These are phyloP conservation scores for Aphrophora alni DNA, from an alignment of 2,888 invertebrate genomes.

Conservation along the genomic window DNA sequence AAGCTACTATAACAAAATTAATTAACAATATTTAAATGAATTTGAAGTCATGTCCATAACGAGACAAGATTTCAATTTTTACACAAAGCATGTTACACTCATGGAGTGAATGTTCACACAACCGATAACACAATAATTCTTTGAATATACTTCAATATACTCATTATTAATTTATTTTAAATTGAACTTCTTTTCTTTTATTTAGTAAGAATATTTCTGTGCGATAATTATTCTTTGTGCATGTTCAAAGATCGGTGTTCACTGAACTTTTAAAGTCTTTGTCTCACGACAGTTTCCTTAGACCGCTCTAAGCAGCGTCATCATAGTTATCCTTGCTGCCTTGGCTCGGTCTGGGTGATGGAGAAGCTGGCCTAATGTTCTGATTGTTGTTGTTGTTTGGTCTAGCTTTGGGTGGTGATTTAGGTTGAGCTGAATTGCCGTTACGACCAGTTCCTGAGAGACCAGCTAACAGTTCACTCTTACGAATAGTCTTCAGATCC, in stretches of 20 bases:
- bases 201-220: not conserved
- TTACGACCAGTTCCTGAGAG: conserved; percentile 65
- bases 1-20: conserved; percentile 15
- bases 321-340: conserved; percentile 44
- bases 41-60: conserved; percentile 22
- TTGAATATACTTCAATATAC: not conserved
- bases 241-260: not conserved
- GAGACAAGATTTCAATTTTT: conserved; percentile 8
- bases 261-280: conserved; percentile 3
- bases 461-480: conserved; percentile 89
- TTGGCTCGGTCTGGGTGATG: conserved; percentile 52
- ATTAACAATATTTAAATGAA: conserved; percentile 13
- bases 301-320: conserved; percentile 39
- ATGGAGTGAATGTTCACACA: not conserved
- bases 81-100: not conserved
- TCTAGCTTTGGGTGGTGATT: conserved; percentile 54
- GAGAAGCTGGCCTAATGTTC: conserved; percentile 57
- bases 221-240: conserved; percentile 6
- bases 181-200: not conserved
- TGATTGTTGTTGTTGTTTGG: conserved; percentile 54
- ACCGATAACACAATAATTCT: not conserved
- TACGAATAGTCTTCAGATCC: conserved; percentile 94
- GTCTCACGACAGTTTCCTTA: conserved; percentile 23
- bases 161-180: not conserved
- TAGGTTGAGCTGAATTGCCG: conserved; percentile 59